A percentile compares a stretch with the other conserved stretches of the same genome.
These are phyloP conservation scores for Tethya wilhelma DNA, from an alignment of 37 sponge, comb jelly and placozoan genomes.

Conservation along the genomic window DNA sequence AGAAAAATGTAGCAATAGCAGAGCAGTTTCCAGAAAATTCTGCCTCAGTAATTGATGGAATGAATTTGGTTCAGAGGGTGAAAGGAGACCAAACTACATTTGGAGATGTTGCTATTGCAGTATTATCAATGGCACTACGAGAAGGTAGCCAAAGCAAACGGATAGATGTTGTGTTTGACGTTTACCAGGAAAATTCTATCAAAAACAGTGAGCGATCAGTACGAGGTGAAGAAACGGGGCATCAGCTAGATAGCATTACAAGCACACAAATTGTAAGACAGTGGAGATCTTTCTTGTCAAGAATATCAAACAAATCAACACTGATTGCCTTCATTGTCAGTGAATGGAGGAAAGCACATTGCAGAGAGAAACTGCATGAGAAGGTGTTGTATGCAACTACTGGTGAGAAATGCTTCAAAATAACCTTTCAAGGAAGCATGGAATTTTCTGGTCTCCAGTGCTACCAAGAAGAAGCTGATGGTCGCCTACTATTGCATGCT, in stretches of 20 bases:
- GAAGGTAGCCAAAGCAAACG: conserved; percentile 1
- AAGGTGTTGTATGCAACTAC: background rate
- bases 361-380: conserved; percentile 2
- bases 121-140: background rate
- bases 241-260: conserved; percentile 16
- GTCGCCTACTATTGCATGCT: conserved; percentile 32
- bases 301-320: background rate
- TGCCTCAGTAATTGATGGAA: conserved; percentile 1
- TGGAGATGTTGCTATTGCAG: conserved; percentile 8
- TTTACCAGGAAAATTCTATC: background rate
- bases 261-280: conserved; percentile 7
- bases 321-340: background rate
- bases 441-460: background rate
- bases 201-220: conserved; percentile 11
- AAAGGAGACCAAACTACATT: conserved; percentile 9
- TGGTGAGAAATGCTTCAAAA: background rate
- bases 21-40: conserved; percentile 3
- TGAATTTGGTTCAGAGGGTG: conserved; percentile 2
- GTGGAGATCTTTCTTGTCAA: conserved; percentile 6
- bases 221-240: conserved; percentile 18
- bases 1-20: conserved; percentile 17
- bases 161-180: conserved; percentile 11
- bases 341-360: conserved; percentile 2
- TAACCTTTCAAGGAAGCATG: conserved; percentile 9
- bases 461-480: conserved; percentile 36